These are phyloP conservation scores for Xanthia togata DNA, from an alignment of 2,888 invertebrate genomes.

Conservation along the genomic window DNA sequence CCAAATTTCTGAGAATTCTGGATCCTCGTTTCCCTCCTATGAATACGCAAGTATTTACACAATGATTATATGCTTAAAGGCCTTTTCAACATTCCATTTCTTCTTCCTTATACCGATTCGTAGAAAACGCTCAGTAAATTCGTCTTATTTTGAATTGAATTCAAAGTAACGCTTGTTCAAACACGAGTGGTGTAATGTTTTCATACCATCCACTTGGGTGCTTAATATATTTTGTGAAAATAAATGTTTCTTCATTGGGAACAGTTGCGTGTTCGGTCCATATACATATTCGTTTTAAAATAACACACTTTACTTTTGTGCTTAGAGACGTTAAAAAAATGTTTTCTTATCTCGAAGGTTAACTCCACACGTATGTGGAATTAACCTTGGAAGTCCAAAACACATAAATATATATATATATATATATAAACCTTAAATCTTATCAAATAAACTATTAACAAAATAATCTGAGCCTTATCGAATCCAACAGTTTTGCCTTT, in stretches of 20 bases:
- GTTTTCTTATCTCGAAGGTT: not conserved
- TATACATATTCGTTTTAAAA: too few relatives aligned
- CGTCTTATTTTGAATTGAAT: conserved; percentile 19
- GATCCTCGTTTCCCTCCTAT: not conserved
- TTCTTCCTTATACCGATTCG: conserved; percentile 6
- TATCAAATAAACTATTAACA: not conserved
- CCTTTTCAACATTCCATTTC: conserved; percentile 16
- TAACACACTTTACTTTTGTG: not conserved
- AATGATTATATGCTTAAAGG: conserved; percentile 5
- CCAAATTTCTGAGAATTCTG: not conserved
- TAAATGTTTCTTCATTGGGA: too few relatives aligned
- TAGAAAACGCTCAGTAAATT: conserved; percentile 11
- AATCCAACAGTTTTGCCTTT: conserved; percentile 36
- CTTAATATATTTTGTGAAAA: not conserved
- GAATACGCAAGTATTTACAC: conserved; percentile 13
- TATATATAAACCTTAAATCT: not conserved
- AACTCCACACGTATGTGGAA: too few relatives aligned
- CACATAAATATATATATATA: too few relatives aligned
- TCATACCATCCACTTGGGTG: not conserved
- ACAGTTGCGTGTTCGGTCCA: too few relatives aligned
- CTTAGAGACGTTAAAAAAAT: too few relatives aligned
- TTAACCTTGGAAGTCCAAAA: too few relatives aligned
- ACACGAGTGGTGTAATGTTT: conserved; percentile 30
- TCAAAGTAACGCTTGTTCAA: conserved; percentile 21
- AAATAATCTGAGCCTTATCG: conserved; percentile 17